Evolutionary conservation across 2,113 vertebrate species (phyloP), one percentile per base, ranked within the genome.

Genomic region (Hydrochoerus hydrochaeris): DNA sequence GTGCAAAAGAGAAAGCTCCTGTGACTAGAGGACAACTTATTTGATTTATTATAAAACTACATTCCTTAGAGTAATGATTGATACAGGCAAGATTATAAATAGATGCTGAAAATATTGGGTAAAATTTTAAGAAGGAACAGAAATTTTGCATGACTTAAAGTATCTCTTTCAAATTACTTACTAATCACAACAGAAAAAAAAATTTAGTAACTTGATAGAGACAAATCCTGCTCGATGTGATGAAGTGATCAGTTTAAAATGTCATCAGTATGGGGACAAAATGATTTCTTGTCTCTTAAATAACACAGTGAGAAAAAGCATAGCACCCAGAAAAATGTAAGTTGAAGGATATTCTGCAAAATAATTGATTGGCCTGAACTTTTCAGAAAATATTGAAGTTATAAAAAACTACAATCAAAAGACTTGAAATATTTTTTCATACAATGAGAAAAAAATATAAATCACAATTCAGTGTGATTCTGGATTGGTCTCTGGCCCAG

Each of bases 71-170:
- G 38, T 92, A 58, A 90, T 92, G 85, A 92, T 17, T 88, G 95
- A 90, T 90, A 92, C 77, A 88, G 44, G 63, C 85, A 88, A 67
- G 14, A 46, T 85, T 77, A 94, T 96, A 92, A 96, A 84, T 90
- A 88, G 88, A 52, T 92, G 62, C 90, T 97, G 90, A 96, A 94
- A 94, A 97, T 88, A 97, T 84, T 28, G 41, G 77, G 57, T 90
- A 88, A 82, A 96, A 88, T 84, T 94, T 94, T 91, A 95, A 94
- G 88, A 89, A 96, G 71, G 69, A 91, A 49, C 19, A 88, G 77
- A 87, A 41, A 84, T 96, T 97, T 97, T 96, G 85, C 35, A 94
- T 96, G 95, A 96, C 84, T 91, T 92, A 67, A 85, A 88, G 75
- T 82, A 82, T 90, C 63, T 92, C 77, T 44, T 93, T 94, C 30